phyloP scores from a whole-genome alignment of 2,113 vertebrate genomes.

The Nerophis lumbriciformis region DNA sequence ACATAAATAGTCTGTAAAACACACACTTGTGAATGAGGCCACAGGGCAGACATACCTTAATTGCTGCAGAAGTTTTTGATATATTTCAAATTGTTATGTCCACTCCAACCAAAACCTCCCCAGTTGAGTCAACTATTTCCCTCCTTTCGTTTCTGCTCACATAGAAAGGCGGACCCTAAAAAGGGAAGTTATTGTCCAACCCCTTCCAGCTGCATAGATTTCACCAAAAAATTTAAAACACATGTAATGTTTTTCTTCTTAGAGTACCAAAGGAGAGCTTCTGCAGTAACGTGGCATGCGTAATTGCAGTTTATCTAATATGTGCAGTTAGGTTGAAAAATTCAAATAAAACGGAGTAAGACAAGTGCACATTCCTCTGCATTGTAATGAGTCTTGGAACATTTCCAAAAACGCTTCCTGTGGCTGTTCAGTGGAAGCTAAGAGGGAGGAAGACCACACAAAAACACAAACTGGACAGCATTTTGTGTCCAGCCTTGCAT shows the following conservation, averaged over 20 bases:
- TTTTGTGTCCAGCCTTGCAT: not conserved
- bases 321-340: not conserved
- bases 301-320: not conserved
- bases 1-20: not conserved
- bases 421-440: too few species aligned
- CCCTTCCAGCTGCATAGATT: not conserved
- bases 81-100: not conserved
- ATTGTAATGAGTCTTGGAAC: not conserved
- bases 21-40: not conserved
- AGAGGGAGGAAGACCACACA: not conserved
- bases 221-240: not conserved
- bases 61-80: not conserved
- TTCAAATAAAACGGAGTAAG: not conserved
- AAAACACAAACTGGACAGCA: not conserved
- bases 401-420: not conserved
- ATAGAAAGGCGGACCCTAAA: not conserved
- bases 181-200: not conserved
- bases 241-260: not conserved
- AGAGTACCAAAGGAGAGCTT: not conserved
- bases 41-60: slow-evolving; percentile 21
- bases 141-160: not conserved
- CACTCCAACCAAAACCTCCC: not conserved
- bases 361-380: too few species aligned
- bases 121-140: not conserved
- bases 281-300: too few species aligned